phyloP scores from a whole-genome alignment of 2,797 vertebrate genomes.

The Pachyuromys duprasi region DNA sequence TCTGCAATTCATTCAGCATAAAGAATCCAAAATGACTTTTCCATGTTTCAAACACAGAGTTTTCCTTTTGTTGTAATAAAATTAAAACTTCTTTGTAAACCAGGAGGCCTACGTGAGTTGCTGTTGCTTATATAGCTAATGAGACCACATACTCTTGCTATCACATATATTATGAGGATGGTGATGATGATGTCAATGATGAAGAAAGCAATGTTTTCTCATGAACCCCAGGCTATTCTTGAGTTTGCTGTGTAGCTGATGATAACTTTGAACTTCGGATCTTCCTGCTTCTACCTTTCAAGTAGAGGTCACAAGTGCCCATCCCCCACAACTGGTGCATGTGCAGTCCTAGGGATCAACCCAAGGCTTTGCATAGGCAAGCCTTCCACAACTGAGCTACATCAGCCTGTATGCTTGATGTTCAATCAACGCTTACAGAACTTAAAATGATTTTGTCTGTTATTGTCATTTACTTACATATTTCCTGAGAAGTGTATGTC shows the following conservation, averaged over 20 bases:
- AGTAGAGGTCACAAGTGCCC: not conserved
- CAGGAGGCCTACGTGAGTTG: accelerated
- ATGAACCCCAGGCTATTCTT: not conserved
- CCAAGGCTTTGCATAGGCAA: not conserved
- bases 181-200: too few relatives aligned
- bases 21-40: constrained; percentile 32
- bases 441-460: not conserved
- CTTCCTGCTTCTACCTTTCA: not conserved
- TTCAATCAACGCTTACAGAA: not conserved
- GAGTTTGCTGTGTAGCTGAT: not conserved
- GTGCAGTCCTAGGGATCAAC: not conserved
- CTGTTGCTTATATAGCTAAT: not conserved
- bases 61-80: constrained; percentile 24
- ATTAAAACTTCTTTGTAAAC: not conserved
- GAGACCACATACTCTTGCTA: not conserved
- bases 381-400: not conserved
- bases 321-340: not conserved
- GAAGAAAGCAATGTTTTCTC: not conserved
- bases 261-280: not conserved
- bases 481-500: not conserved
- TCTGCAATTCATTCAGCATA: not conserved
- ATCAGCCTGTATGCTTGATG: not conserved
- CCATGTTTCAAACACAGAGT: not conserved
- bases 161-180: not conserved
- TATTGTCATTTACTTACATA: not conserved